Evolutionary conservation across 2,113 vertebrate genomes (phyloP).

Genomic region (Cepphus grylle): DNA sequence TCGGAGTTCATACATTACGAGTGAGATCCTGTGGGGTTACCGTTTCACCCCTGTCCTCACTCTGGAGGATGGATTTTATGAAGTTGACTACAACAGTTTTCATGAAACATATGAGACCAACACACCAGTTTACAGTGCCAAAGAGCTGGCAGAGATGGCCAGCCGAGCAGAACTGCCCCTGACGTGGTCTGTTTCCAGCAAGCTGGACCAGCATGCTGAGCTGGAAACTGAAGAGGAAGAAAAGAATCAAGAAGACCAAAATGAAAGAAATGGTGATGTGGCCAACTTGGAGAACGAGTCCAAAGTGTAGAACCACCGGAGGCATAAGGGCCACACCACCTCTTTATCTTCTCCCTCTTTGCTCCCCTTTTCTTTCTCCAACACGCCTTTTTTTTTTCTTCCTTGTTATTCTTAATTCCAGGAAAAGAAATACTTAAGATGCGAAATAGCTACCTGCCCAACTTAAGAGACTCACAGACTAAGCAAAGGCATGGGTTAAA

Average conservation of each 20-base stretch:
- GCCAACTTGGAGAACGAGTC: conserved; percentile 93
- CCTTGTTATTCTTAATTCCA: neutral
- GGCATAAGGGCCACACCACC: neutral
- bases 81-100: conserved; percentile 99
- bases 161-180: conserved; percentile 84
- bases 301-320: conserved; percentile 80
- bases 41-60: conserved; percentile 96
- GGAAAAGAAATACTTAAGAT: conserved; percentile 22
- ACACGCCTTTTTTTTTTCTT: neutral
- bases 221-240: conserved; percentile 81
- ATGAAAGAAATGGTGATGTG: conserved; percentile 90
- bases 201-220: conserved; percentile 89
- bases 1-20: conserved; percentile 91
- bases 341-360: neutral
- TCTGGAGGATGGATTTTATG: conserved; percentile 96
- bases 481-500: neutral
- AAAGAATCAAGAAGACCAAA: conserved; percentile 79
- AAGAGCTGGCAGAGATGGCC: conserved; percentile 87
- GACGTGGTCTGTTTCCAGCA: conserved; percentile 92
- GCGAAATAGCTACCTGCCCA: conserved; percentile 64
- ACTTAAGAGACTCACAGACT: conserved; percentile 8
- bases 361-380: neutral
- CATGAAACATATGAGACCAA: conserved; percentile 95
- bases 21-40: conserved; percentile 97
- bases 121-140: conserved; percentile 91